Conservation (phyloP, 2,113 vertebrate genomes). For the Thunnus thynnus region DNA sequence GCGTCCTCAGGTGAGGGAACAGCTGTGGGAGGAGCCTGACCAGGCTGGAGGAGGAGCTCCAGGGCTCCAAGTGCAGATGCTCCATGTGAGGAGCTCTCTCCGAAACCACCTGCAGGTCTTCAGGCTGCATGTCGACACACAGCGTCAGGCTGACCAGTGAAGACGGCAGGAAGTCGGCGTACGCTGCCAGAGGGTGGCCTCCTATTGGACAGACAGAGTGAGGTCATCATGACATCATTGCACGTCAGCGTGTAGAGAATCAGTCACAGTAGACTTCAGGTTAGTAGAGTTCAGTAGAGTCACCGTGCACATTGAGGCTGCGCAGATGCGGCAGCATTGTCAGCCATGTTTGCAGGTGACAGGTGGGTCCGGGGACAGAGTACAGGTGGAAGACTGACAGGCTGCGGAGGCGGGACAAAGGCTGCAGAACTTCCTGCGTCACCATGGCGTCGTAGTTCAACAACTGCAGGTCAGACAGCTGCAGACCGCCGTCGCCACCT, state of each 20-base stretch:
- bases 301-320: constrained; percentile 63
- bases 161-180: constrained; percentile 49
- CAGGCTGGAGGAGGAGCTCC: constrained; percentile 57
- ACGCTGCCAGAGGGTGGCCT: constrained; percentile 62
- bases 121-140: constrained; percentile 61
- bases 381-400: constrained; percentile 69
- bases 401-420: constrained; percentile 47
- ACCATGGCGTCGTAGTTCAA: constrained; percentile 62
- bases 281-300: not conserved
- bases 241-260: too few relatives aligned
- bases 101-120: constrained; percentile 55
- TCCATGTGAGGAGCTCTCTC: constrained; percentile 41
- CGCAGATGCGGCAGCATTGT: constrained; percentile 44
- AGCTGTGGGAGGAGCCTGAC: constrained; percentile 62
- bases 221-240: constrained; percentile 14
- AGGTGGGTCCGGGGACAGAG: constrained; percentile 68
- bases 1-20: constrained; percentile 60
- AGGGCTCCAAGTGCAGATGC: constrained; percentile 72
- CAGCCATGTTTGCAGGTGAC: constrained; percentile 71
- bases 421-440: constrained; percentile 46
- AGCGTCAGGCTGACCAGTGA: constrained; percentile 65
- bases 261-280: too few relatives aligned
- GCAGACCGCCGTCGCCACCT: constrained; percentile 1
- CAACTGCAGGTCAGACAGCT: constrained; percentile 64
- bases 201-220: constrained; percentile 31